Conservation (phyloP, 2,888 invertebrate species). For the Lasioglossum malachurum region DNA sequence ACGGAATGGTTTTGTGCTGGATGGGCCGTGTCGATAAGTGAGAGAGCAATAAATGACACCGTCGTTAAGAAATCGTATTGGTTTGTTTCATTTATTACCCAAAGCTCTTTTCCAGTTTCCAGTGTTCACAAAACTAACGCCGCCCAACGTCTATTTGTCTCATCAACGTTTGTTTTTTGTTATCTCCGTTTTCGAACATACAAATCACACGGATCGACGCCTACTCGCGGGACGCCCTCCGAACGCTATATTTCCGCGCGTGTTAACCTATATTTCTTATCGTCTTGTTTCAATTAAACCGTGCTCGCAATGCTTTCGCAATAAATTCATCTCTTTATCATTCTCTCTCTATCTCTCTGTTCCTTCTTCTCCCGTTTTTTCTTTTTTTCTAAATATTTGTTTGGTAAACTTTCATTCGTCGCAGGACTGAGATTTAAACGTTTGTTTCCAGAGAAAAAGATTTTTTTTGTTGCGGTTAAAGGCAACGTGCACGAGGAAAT, state of each 20-base stretch:
- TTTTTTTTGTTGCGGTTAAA: constrained; percentile 66
- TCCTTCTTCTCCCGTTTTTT: constrained; percentile 21
- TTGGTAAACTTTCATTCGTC: constrained; percentile 58
- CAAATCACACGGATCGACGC: constrained; percentile 47
- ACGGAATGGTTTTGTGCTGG: background rate
- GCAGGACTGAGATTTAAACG: constrained; percentile 58
- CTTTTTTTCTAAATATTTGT: constrained; percentile 33
- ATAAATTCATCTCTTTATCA: constrained; percentile 25
- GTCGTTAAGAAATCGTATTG: constrained; percentile 73
- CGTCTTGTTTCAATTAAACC: constrained; percentile 40
- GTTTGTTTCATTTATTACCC: constrained; percentile 81
- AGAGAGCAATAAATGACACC: constrained; percentile 66
- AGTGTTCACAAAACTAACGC: constrained; percentile 56
- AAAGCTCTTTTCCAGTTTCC: constrained; percentile 73
- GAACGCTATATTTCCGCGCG: constrained; percentile 20
- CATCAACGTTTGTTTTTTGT: background rate
- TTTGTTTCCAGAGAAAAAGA: constrained; percentile 57
- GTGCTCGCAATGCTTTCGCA: constrained; percentile 40
- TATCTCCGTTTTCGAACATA: constrained; percentile 32
- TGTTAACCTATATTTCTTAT: constrained; percentile 29
- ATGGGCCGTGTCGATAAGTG: constrained; percentile 22
- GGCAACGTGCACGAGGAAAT: constrained; percentile 77
- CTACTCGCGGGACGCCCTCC: constrained; percentile 22
- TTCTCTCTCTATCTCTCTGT: constrained; percentile 28
- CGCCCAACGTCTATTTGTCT: constrained; percentile 26